Evolutionary conservation across 2,113 vertebrate species (phyloP).

Genomic region (Anseranas semipalmata): DNA sequence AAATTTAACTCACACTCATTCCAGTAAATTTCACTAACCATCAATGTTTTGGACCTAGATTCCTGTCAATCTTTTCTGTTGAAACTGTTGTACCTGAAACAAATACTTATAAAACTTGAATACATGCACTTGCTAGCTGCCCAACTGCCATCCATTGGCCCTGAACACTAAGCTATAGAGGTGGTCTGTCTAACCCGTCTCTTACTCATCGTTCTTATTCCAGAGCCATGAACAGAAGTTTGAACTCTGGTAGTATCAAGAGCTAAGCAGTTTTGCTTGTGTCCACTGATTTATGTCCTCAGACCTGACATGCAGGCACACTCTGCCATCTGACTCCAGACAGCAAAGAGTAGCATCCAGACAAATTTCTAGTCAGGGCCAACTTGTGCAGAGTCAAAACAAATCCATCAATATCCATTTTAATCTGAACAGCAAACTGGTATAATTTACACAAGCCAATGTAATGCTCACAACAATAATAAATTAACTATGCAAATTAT

Average conservation of each 20-base stretch:
- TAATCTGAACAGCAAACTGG: constrained; percentile 13
- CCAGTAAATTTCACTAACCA: not conserved
- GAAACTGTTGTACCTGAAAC: not conserved
- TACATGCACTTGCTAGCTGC: not conserved
- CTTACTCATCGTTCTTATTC: not conserved
- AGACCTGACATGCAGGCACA: not conserved
- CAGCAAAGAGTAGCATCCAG: not conserved
- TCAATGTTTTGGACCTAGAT: not conserved
- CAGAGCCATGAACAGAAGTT: not conserved
- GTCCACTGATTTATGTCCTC: not conserved
- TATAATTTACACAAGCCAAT: constrained; percentile 38
- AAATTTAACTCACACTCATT: not conserved
- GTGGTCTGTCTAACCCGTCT: not conserved
- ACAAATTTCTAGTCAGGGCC: not conserved
- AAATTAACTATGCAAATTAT: constrained; percentile 39
- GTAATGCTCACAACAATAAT: constrained; percentile 26
- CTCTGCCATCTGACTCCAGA: not conserved
- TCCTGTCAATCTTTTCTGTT: not conserved
- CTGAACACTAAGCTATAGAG: not conserved
- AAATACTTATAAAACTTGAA: not conserved
- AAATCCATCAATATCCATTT: constrained; percentile 42
- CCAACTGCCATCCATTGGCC: fast-evolving
- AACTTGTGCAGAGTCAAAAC: constrained; percentile 18
- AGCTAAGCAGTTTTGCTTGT: not conserved
- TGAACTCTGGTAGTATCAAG: not conserved